Evolutionary conservation across 2,797 vertebrate genomes (phyloP), one percentile per base, ranked within the genome.

Genomic region (Antennarius maculatus): DNA sequence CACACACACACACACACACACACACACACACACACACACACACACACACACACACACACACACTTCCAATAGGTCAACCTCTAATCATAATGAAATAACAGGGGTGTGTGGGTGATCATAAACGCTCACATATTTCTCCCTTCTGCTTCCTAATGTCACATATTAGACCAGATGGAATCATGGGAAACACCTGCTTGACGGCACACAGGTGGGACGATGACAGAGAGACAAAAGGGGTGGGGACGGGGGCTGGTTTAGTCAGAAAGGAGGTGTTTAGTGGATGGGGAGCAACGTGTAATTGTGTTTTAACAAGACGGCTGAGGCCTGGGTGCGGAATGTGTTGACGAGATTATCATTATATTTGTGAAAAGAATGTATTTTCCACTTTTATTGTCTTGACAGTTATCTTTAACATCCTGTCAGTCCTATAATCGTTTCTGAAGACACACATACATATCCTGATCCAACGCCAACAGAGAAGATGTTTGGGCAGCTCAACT

Each of bases 151-250:
- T 76, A 81, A 84, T 84, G 84, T 85, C 74, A 74, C 75, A 76
- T 67, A 85, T 87, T 86, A 71, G 81, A 66, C 58, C 68, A 61
- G 76, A 65, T 5, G 56, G 76, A 73, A 82, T 84, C 73, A 86
- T 72, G 75, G 71, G 86, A 87, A 87, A 89, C 85, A 90, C 86
- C 84, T 89, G 86, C 80, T 89, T 89, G 60, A 27, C 43, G 64
- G 71, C 18, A 50, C 59, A 79, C 81, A 88, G 84, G 85, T 81
- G 75, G 77, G 72, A 31, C 0, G 27, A 56, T 56, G 59, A 63
- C 29, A 64, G 61, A 55, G 65, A 39, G 41, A 60, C n/a, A 42
- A 31, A 8, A 18, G 13, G 28, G 11, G 6, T 12, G 12, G 59
- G 42, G 18, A n/a, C 16, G 3, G 1, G 1, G 15, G 4, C 0